Percentiles rank a stretch among this genome's conserved stretches.
phyloP scores from a whole-genome alignment of 2,888 invertebrate genomes.

The Eupithecia inturbata region DNA sequence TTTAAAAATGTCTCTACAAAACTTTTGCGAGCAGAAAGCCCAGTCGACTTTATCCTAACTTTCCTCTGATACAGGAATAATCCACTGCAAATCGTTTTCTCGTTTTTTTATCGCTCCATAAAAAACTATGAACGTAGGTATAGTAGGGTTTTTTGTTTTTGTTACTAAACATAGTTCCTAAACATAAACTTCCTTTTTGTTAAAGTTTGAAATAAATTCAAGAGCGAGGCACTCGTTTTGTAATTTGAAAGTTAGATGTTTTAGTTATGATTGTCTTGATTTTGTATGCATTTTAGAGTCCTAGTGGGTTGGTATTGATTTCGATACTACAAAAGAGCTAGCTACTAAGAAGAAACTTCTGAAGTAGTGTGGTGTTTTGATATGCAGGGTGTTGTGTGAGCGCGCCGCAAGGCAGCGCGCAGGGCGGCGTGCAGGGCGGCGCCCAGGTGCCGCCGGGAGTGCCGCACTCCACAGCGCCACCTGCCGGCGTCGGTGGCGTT shows the following conservation, averaged over 20 bases:
- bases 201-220: background rate
- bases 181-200: background rate
- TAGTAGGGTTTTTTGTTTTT: conserved; percentile 5
- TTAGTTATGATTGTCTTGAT: background rate
- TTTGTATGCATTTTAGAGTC: background rate
- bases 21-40: conserved; percentile 7
- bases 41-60: conserved; percentile 10
- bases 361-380: conserved; percentile 34
- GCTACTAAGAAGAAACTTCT: background rate
- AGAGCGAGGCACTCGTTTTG: background rate
- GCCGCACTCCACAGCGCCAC: conserved; percentile 80
- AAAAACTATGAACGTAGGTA: conserved; percentile 14
- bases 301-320: background rate
- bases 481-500: conserved; percentile 85
- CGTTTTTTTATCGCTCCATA: conserved; percentile 14
- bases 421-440: conserved; percentile 79
- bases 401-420: conserved; percentile 85
- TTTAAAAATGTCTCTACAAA: conserved; percentile 13
- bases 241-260: background rate
- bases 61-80: conserved; percentile 8
- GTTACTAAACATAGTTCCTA: conserved; percentile 8
- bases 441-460: conserved; percentile 81
- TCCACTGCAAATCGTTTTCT: conserved; percentile 13
- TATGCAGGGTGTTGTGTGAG: conserved; percentile 82
- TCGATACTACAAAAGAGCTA: background rate